Conservation (phyloP, 2,888 invertebrate species). For the Cyrtodaria siliqua region DNA sequence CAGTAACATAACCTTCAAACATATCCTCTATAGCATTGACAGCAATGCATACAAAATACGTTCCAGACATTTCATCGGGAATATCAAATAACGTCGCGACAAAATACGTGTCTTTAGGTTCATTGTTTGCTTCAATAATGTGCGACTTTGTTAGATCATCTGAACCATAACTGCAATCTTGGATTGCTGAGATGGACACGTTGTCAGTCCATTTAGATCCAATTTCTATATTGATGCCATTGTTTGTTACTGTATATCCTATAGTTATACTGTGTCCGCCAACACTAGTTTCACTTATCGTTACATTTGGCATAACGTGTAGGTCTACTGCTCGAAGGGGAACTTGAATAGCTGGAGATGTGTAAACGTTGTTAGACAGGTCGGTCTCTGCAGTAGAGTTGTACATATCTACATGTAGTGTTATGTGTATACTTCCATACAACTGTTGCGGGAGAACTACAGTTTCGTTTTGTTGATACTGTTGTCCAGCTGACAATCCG, state of each 20-base stretch:
- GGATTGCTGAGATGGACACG: background rate
- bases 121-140: no score
- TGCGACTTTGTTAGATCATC: no score
- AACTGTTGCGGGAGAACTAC: slow-evolving; percentile 11
- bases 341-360: background rate
- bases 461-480: background rate
- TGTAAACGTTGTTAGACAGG: background rate
- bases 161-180: no score
- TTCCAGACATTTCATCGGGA: slow-evolving; percentile 21
- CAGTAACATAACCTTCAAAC: slow-evolving; percentile 25
- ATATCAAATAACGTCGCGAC: background rate
- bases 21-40: background rate
- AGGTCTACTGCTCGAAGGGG: slow-evolving; percentile 19
- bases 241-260: slow-evolving; percentile 2
- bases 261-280: background rate
- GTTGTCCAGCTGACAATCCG: background rate
- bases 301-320: background rate
- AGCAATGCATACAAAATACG: background rate
- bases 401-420: background rate
- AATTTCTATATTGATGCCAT: background rate
- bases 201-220: slow-evolving; percentile 5
- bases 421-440: slow-evolving; percentile 20
- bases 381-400: background rate
- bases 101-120: background rate
- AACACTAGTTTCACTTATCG: background rate